Base-by-base conservation (phyloP, 92 coral and sea anemone species). In the Umimayanthus chanpuru region DNA sequence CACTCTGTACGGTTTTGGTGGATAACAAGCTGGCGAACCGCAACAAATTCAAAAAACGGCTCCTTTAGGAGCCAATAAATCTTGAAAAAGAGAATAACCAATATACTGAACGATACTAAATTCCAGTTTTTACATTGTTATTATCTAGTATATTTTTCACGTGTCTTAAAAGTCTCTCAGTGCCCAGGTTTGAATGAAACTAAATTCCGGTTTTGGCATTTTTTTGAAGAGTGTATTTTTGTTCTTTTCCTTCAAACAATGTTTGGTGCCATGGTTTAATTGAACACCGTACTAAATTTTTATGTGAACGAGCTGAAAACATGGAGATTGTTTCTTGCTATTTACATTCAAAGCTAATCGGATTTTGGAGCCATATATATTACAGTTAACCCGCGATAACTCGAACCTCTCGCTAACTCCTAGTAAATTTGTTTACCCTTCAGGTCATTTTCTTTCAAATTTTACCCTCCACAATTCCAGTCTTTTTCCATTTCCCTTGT, bases 11-110 rank as follows among this genome's bases (percentile, higher is more conserved):
- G n/a, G n/a, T n/a, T n/a, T n/a, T n/a, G n/a, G 56, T 39, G 65
- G 84, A 79, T 79, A 79, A 79, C 67, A 43, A 79, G 84, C 84
- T 79, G 84, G 84, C 84, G 67, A 79, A 79, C 84, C 84, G 67
- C 84, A 79, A 79, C 84, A 79, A 79, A 79, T 79, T 79, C 84
- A 79, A 44, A 44, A 44, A 79, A 79, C 84, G 84, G 84, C 84
- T 79, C 84, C 84, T 79, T 79, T 79, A 79, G 84, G 84, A 79
- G 84, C 84, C 84, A 79, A 5, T 8, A 79, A 79, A 79, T 79
- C 84, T 79, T 79, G 67, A 5, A 79, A 79, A 79, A 79, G 84
- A 79, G 84, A 79, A 79, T 79, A 44, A 79, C 84, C 84, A 49
- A 58, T 79, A 79, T 73, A 73, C 78, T 73, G 78, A 73, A 73